Evolutionary conservation across 2,797 vertebrate species (phyloP).

Genomic region (Lateolabrax maculatus): DNA sequence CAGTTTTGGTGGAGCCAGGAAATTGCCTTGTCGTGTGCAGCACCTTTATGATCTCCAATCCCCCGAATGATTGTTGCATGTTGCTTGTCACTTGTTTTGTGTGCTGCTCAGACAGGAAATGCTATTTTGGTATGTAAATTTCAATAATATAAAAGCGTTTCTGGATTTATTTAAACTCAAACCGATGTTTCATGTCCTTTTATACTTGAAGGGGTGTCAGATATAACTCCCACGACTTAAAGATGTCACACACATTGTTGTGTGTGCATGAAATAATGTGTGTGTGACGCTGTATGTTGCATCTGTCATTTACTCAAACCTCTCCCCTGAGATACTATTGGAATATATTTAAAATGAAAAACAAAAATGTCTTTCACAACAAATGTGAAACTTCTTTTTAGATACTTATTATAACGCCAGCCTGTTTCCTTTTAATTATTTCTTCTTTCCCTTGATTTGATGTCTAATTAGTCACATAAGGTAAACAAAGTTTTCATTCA

Average conservation of each 20-base stretch:
- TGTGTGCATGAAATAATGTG: not conserved
- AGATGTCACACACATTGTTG: not conserved
- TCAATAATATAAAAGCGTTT: conserved; percentile 24
- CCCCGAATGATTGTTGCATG: conserved; percentile 2
- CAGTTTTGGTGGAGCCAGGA: conserved; percentile 50
- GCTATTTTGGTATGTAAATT: conserved; percentile 20
- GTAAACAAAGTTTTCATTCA: not conserved
- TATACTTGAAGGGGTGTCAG: conserved; percentile 10
- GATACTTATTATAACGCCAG: not conserved
- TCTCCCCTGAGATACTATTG: not conserved
- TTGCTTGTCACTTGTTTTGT: conserved; percentile 8
- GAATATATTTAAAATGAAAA: not conserved
- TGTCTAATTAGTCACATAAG: conserved; percentile 6
- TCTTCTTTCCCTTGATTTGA: not conserved
- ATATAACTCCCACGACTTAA: not conserved
- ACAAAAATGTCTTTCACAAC: not conserved
- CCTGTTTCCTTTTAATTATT: not conserved
- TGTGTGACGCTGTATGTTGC: not conserved
- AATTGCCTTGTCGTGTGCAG: conserved; percentile 37
- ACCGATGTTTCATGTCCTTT: conserved; percentile 14
- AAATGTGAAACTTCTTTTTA: not conserved
- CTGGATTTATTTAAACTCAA: conserved; percentile 2
- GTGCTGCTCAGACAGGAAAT: not conserved
- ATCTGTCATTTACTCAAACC: not conserved
- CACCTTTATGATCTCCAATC: conserved; percentile 38